Percentiles rank a stretch among this genome's conserved stretches.
These are phyloP conservation scores for Ptychodera flava DNA, from an alignment of 35 echinoderm and acorn worm species.

Conservation along the genomic window DNA sequence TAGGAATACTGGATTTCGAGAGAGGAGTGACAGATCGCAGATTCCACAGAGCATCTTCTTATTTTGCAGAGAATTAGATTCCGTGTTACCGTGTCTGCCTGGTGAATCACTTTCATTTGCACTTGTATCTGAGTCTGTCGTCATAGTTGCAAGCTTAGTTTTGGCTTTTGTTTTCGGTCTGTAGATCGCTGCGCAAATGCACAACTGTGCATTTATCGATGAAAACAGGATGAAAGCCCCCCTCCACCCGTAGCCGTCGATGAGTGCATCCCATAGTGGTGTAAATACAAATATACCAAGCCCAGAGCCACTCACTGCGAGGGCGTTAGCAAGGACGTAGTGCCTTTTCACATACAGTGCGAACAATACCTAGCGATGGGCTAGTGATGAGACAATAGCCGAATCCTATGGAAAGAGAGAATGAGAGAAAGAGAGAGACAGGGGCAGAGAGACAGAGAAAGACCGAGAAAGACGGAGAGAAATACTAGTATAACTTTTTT, in stretches of 20 bases:
- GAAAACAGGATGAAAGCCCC: background rate
- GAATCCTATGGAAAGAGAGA: too few relatives aligned
- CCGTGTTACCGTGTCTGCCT: background rate
- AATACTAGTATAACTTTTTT: too few relatives aligned
- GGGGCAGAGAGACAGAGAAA: too few relatives aligned
- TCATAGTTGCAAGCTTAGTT: background rate
- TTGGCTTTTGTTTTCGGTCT: background rate
- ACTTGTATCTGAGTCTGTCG: too few relatives aligned
- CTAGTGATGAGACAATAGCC: too few relatives aligned
- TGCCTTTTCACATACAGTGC: background rate
- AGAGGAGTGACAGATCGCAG: background rate
- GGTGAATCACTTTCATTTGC: too few relatives aligned
- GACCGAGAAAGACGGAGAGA: too few relatives aligned
- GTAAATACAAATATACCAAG: background rate
- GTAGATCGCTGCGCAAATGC: background rate
- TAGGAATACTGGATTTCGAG: background rate
- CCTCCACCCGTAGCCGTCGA: background rate
- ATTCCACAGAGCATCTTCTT: background rate
- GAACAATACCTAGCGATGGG: too few relatives aligned
- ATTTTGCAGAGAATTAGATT: background rate
- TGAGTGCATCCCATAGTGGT: background rate
- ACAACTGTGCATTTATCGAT: background rate
- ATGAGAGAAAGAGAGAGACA: too few relatives aligned
- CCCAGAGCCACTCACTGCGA: background rate
- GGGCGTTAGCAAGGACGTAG: background rate